phyloP scores from a whole-genome alignment of 2,888 invertebrate genomes.

The Phortica magna region DNA sequence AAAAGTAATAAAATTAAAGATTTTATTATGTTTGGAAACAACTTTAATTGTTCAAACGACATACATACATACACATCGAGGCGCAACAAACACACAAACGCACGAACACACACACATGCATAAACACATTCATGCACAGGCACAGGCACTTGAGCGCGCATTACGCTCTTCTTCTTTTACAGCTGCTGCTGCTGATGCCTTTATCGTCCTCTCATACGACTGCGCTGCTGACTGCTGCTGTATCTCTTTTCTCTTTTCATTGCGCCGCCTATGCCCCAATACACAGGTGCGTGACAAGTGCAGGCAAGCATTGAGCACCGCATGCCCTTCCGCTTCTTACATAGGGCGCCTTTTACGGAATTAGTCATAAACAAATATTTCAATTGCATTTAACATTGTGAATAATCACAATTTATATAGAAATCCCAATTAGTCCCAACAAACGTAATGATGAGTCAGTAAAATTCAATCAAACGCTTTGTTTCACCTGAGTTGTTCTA shows the following conservation, averaged over 20 bases:
- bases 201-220: neutral
- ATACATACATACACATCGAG: constrained; percentile 31
- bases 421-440: constrained; percentile 16
- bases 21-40: constrained; percentile 69
- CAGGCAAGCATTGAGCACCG: neutral
- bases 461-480: neutral
- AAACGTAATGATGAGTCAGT: constrained; percentile 4
- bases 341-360: neutral
- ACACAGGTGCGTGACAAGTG: constrained; percentile 14
- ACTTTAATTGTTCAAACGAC: constrained; percentile 39
- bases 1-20: constrained; percentile 60
- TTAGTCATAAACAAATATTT: neutral
- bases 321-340: neutral
- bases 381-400: neutral
- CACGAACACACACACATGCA: neutral
- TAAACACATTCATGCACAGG: constrained; percentile 39
- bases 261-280: neutral
- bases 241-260: neutral
- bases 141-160: constrained; percentile 50
- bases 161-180: neutral
- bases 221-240: neutral
- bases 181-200: neutral
- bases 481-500: constrained; percentile 12
- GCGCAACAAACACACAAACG: no score
- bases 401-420: constrained; percentile 13